phyloP scores from a whole-genome alignment of 2,888 invertebrate genomes.

The Chymomyza procnemis region DNA sequence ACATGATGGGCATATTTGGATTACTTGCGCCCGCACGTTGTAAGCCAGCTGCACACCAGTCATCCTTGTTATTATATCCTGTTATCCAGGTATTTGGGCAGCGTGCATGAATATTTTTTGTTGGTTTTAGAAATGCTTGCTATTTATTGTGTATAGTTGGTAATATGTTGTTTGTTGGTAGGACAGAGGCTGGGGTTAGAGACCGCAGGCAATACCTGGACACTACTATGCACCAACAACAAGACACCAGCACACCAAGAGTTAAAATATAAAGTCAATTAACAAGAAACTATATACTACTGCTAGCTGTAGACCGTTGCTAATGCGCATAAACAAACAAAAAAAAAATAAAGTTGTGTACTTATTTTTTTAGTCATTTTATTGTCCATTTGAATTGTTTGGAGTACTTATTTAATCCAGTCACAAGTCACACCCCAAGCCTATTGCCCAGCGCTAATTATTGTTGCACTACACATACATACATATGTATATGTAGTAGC shows the following conservation, averaged over 20 bases:
- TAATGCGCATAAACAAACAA: slow-evolving; percentile 25
- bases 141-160: slow-evolving; percentile 2
- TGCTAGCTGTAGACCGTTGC: too few relatives aligned
- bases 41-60: slow-evolving; percentile 73
- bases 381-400: background rate
- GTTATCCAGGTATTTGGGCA: background rate
- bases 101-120: slow-evolving; percentile 12
- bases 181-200: background rate
- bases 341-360: slow-evolving; percentile 1
- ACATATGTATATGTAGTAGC: background rate
- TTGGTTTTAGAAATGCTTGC: background rate
- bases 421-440: too few relatives aligned
- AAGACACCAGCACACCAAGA: slow-evolving; percentile 22
- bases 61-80: slow-evolving; percentile 76
- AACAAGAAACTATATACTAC: slow-evolving; percentile 18
- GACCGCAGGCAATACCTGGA: slow-evolving; percentile 54
- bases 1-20: slow-evolving; percentile 75
- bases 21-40: slow-evolving; percentile 51
- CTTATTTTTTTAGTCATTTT: background rate
- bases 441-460: too few relatives aligned
- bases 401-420: too few relatives aligned
- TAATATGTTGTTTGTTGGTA: too few relatives aligned
- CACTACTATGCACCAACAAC: slow-evolving; percentile 21
- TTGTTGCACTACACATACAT: too few relatives aligned
- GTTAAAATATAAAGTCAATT: slow-evolving; percentile 33